Evolutionary conservation across 2,113 vertebrate species (phyloP).

Genomic region (Anoura caudifer): DNA sequence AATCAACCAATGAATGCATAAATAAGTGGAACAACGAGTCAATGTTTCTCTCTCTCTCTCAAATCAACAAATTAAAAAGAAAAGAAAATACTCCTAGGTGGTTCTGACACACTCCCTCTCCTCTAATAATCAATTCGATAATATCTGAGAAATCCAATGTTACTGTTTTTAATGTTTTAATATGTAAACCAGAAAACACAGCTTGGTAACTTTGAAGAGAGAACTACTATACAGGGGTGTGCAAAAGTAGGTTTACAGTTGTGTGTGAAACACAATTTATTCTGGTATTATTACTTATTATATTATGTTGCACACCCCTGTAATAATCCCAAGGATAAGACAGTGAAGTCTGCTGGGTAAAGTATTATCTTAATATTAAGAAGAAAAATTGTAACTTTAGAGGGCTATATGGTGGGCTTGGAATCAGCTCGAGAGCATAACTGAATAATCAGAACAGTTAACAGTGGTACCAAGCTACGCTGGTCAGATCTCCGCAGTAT

Average conservation of each 20-base stretch:
- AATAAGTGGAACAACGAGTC: no score
- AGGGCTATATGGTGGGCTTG: not conserved
- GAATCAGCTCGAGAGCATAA: not conserved
- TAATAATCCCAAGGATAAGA: not conserved
- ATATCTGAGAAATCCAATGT: not conserved
- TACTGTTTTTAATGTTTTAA: not conserved
- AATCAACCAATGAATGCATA: no score
- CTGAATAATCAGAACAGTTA: not conserved
- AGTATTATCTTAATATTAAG: not conserved
- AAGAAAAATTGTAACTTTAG: slow-evolving; percentile 12
- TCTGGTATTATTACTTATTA: not conserved
- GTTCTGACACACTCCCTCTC: not conserved
- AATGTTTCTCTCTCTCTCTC: no score
- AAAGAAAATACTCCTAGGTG: slow-evolving; percentile 11
- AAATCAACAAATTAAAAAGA: not conserved
- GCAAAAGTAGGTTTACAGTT: not conserved
- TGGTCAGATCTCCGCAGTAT: not conserved
- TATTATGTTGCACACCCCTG: not conserved
- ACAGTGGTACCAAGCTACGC: not conserved
- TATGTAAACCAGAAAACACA: not conserved
- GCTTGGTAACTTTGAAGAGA: not conserved
- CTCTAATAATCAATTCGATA: not conserved
- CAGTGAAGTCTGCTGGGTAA: not conserved
- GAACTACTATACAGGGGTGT: not conserved
- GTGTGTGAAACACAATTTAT: not conserved